phyloP scores from a whole-genome alignment of 2,797 vertebrate species.

The Rhinatrema bivittatum region DNA sequence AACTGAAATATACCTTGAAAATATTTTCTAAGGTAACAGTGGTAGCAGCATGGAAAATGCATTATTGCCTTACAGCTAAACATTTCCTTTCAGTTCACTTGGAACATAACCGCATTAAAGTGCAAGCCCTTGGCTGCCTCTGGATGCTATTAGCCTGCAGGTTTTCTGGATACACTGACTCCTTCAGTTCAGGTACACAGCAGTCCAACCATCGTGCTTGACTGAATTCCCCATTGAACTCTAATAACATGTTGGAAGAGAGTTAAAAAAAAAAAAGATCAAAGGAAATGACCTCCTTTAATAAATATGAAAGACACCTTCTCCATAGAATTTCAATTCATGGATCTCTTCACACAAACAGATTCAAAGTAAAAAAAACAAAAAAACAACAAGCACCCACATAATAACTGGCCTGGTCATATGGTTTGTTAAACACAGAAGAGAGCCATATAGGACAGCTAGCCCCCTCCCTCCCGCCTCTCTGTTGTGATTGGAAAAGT shows the following conservation, averaged over 20 bases:
- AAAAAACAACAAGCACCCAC: conserved; percentile 17
- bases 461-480: no score
- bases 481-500: conserved; percentile 23
- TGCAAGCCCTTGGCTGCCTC: conserved; percentile 5
- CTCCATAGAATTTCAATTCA: conserved; percentile 30
- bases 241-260: conserved; percentile 16
- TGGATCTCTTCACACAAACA: conserved; percentile 1
- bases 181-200: conserved; percentile 20
- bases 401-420: no score
- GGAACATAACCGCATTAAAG: conserved; percentile 12
- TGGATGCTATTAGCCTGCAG: not conserved
- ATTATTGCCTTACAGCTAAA: conserved; percentile 1
- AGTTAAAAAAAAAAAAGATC: no score
- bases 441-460: conserved; percentile 14
- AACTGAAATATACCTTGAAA: not conserved
- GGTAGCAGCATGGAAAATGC: conserved; percentile 4
- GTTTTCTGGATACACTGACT: conserved; percentile 6
- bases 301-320: conserved; percentile 9
- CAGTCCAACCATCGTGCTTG: not conserved
- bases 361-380: conserved; percentile 23
- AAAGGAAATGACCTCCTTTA: conserved; percentile 21
- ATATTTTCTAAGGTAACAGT: not conserved
- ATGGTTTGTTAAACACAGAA: conserved; percentile 24
- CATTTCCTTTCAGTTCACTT: conserved; percentile 8
- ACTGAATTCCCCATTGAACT: conserved; percentile 5